phyloP scores from a whole-genome alignment of 2,888 invertebrate species.

The Lysandra coridon region DNA sequence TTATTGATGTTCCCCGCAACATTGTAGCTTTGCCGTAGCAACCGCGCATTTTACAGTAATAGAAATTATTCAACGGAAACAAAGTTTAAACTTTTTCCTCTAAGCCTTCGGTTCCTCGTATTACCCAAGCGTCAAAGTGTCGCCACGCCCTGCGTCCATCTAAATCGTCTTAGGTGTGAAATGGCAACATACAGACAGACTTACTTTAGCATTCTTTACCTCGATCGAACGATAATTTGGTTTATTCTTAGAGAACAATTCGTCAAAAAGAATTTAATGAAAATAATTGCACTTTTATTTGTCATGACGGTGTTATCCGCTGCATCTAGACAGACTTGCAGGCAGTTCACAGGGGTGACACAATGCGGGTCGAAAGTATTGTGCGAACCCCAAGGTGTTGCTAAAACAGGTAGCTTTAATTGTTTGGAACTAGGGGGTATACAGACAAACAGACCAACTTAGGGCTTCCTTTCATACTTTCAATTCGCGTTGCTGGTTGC shows the following conservation, averaged over 20 bases:
- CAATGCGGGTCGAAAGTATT: not conserved
- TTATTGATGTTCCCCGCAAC: not conserved
- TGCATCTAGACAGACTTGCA: slow-evolving; percentile 2
- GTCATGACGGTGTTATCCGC: not conserved
- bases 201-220: no score
- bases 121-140: no score
- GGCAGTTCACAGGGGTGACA: slow-evolving; percentile 4
- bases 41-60: not conserved
- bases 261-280: not conserved
- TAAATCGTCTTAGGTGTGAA: no score
- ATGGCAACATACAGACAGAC: no score
- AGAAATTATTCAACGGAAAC: not conserved
- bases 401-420: slow-evolving; percentile 9
- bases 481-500: not conserved
- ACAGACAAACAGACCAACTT: not conserved
- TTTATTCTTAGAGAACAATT: not conserved
- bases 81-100: no score
- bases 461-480: not conserved
- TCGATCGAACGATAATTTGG: not conserved
- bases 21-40: not conserved
- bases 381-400: not conserved
- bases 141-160: no score
- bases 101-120: no score
- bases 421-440: not conserved
- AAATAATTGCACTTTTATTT: not conserved